These are phyloP conservation scores for Addax nasomaculatus DNA, from an alignment of 2,113 vertebrate species.

Conservation along the genomic window DNA sequence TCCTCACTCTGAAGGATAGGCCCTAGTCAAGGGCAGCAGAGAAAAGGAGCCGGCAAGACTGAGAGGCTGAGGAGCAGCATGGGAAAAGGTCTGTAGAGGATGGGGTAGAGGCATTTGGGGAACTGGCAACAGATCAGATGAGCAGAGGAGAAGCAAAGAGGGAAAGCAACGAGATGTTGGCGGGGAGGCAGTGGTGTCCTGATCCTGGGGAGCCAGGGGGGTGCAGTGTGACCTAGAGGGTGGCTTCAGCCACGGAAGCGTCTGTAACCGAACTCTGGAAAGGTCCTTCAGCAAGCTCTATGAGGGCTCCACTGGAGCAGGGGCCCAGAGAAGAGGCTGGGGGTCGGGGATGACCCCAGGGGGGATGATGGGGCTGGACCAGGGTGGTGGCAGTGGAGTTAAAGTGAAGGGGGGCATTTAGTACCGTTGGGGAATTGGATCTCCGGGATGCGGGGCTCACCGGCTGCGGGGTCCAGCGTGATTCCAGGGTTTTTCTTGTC, in stretches of 20 bases:
- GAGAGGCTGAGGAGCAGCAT: neutral
- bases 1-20: neutral
- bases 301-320: neutral
- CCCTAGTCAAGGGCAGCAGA: neutral
- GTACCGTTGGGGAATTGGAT: accelerated
- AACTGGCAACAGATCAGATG: neutral
- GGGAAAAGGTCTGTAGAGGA: neutral
- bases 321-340: neutral
- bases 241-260: neutral
- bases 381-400: neutral
- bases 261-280: neutral
- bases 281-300: neutral
- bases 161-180: too few relatives aligned
- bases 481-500: neutral
- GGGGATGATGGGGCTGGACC: neutral
- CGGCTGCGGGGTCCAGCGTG: too few relatives aligned
- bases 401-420: neutral
- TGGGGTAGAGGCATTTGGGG: neutral
- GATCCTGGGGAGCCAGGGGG: neutral
- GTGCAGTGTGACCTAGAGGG: neutral
- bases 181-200: neutral
- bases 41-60: neutral
- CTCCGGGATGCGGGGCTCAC: neutral
- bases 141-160: neutral
- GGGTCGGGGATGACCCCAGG: neutral